Evolutionary conservation across 92 coral and sea anemone species (phyloP).

Genomic region (Micromussa lordhowensis): DNA sequence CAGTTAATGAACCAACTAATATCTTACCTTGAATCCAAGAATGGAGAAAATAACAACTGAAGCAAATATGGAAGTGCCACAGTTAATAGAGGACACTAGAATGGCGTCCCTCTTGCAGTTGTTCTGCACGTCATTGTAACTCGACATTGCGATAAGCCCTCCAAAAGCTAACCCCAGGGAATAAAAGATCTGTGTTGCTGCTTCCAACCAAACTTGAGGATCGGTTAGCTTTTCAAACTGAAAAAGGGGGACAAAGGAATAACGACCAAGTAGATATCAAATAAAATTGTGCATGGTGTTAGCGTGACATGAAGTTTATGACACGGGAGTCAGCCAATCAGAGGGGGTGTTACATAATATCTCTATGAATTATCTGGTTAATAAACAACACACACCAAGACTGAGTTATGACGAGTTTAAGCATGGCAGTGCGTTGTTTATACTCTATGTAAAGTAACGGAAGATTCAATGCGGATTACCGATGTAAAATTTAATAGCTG

Average conservation of each 20-base stretch:
- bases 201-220: slow-evolving; percentile 96
- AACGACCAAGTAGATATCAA: neutral
- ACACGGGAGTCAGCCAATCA: no score
- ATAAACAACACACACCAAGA: no score
- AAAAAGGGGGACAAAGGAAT: neutral
- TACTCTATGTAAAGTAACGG: no score
- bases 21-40: slow-evolving; percentile 92
- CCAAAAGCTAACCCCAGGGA: slow-evolving; percentile 93
- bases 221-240: slow-evolving; percentile 78
- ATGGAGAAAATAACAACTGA: slow-evolving; percentile 93
- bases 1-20: neutral
- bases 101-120: slow-evolving; percentile 93
- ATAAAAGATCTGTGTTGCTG: slow-evolving; percentile 96
- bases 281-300: no score
- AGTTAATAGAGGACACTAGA: slow-evolving; percentile 91
- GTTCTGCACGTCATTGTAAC: slow-evolving; percentile 91
- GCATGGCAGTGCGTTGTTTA: no score
- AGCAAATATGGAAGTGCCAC: slow-evolving; percentile 92
- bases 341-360: no score
- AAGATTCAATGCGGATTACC: no score
- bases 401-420: no score
- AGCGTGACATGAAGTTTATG: no score
- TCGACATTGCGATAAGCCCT: slow-evolving; percentile 96
- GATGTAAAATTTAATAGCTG: no score
- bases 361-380: no score